Conservation (phyloP, 2,888 invertebrate species). For the Seira ritae region DNA sequence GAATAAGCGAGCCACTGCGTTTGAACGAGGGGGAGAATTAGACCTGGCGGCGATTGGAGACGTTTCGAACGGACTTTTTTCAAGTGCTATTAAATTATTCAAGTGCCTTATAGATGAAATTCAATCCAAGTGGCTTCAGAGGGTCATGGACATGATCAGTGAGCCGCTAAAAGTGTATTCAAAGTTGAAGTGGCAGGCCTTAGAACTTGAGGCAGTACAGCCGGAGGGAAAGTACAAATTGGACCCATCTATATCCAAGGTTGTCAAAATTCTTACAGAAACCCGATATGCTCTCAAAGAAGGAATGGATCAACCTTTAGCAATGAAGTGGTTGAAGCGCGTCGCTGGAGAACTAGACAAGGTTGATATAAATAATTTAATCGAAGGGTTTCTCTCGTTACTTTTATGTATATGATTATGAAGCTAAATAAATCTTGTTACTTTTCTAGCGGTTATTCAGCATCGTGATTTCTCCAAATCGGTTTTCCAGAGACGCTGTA, state of each 20-base stretch:
- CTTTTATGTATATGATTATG: constrained; percentile 1
- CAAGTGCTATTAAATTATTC: constrained; percentile 62
- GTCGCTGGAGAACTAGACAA: constrained; percentile 66
- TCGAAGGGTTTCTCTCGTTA: neutral
- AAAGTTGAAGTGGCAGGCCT: constrained; percentile 68
- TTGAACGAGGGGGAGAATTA: constrained; percentile 35
- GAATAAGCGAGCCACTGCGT: constrained; percentile 35
- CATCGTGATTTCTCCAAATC: constrained; percentile 62
- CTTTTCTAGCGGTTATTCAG: constrained; percentile 65
- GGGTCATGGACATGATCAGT: constrained; percentile 49
- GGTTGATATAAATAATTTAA: constrained; percentile 40
- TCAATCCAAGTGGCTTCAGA: constrained; percentile 65
- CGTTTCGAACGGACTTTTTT: constrained; percentile 65
- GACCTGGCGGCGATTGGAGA: constrained; percentile 45
- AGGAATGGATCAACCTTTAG: constrained; percentile 63
- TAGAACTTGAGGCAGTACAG: constrained; percentile 45
- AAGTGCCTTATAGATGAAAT: constrained; percentile 67
- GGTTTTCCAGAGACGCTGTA: constrained; percentile 64
- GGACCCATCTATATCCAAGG: constrained; percentile 26
- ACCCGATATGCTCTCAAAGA: constrained; percentile 52
- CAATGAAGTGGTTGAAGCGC: constrained; percentile 68
- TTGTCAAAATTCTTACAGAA: constrained; percentile 57
- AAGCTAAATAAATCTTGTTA: neutral
- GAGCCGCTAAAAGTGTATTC: constrained; percentile 60
- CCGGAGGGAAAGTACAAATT: constrained; percentile 20